Evolutionary conservation across 2,113 vertebrate genomes (phyloP), one percentile per base, ranked within the genome.

Genomic region (Takifugu flavidus): DNA sequence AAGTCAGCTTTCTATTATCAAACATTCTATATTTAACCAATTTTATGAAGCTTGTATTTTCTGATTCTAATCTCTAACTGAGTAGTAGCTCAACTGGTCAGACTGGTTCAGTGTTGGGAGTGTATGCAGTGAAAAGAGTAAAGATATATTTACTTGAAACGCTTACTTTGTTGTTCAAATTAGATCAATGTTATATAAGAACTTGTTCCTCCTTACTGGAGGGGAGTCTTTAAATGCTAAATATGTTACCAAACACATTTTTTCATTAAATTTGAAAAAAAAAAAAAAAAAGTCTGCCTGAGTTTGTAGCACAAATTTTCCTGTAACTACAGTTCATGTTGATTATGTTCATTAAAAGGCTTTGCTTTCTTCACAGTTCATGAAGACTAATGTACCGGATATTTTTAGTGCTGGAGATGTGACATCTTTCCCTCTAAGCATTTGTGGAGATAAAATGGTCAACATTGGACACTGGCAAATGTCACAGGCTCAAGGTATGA

Each of bases 381-480:
- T 96, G 94, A 87, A 75, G 69, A 95, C 93, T 74, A 96, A 85
- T 42, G 54, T 91, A 51, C 65, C 87, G 0, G 87, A 90, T 0
- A 72, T 96, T 59, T 95, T 92, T 0, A 85, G 90, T 14, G 94
- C 93, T 4, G 95, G 94, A 27, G 94, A 95, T 0, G 86, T 95
- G 14, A 87, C 86, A 3, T 89, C 92, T 44, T 96, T 96, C 73
- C 94, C 94, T 0, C 90, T 96, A 6, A 65, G 80, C 0, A 84
- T 94, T 53, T 79, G 82, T 1, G 79, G 66, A 0, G 80, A 91
- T 70, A 74, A 89, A 28, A 78, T 4, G 2, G 80, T 91, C 54
- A 90, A 84, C 77, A 91, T 95, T 58, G 84, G 76, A 13, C 94
- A 96, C 83, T 95, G 95, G 79, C 94, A 96, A 56, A 82, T 96